These are phyloP conservation scores for Philereme vetulata DNA, from an alignment of 2,888 invertebrate species.

Conservation along the genomic window DNA sequence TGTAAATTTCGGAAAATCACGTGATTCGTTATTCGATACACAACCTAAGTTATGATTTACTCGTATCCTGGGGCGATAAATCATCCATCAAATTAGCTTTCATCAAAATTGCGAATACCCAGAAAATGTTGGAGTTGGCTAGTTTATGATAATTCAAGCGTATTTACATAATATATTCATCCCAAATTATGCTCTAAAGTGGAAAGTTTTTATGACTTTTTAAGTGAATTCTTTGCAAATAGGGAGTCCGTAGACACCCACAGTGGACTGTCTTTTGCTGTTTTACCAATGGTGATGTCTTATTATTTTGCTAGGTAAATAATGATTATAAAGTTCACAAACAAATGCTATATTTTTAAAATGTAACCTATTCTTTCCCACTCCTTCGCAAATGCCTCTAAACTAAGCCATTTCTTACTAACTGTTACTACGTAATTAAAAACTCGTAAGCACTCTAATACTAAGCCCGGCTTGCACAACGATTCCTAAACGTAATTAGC, in stretches of 20 bases:
- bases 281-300: background rate
- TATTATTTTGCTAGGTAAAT: background rate
- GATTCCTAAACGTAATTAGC: no score
- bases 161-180: slow-evolving; percentile 46
- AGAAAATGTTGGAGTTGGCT: slow-evolving; percentile 37
- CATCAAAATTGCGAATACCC: slow-evolving; percentile 41
- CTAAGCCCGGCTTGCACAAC: no score
- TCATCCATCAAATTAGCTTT: slow-evolving; percentile 39
- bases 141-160: slow-evolving; percentile 40
- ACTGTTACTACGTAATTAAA: no score
- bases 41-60: slow-evolving; percentile 23
- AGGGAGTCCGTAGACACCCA: slow-evolving; percentile 8
- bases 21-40: background rate
- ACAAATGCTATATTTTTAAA: no score
- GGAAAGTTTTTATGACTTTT: slow-evolving; percentile 41
- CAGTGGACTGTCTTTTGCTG: background rate
- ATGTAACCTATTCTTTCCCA: no score
- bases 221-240: slow-evolving; percentile 32
- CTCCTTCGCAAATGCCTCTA: no score
- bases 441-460: no score
- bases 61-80: slow-evolving; percentile 32
- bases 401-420: no score
- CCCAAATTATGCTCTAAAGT: slow-evolving; percentile 41
- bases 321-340: background rate
- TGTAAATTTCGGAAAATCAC: background rate